Evolutionary conservation across 2,888 invertebrate genomes (phyloP).

Genomic region (Apodemia hepburni): DNA sequence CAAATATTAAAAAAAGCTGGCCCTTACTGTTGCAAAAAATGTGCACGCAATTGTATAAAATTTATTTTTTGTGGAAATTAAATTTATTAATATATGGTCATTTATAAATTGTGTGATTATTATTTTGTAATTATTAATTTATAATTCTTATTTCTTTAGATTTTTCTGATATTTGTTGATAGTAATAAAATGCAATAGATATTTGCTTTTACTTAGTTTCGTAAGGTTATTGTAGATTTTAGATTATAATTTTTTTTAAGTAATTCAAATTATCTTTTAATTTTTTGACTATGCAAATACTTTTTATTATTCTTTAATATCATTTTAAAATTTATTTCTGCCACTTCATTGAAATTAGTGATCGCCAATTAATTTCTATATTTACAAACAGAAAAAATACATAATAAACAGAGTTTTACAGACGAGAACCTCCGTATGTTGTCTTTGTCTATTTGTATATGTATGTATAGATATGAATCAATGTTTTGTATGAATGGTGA

Average conservation of each 20-base stretch:
- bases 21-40: background rate
- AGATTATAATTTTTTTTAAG: slow-evolving; percentile 14
- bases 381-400: too few relatives aligned
- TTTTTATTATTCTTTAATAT: background rate
- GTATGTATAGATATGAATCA: too few relatives aligned
- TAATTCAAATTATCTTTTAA: background rate
- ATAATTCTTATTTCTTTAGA: background rate
- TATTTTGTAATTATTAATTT: background rate
- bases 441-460: too few relatives aligned
- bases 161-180: background rate
- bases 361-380: too few relatives aligned
- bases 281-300: background rate
- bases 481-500: too few relatives aligned
- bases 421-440: too few relatives aligned
- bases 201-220: slow-evolving; percentile 23
- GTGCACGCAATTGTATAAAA: background rate
- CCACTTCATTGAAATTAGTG: too few relatives aligned
- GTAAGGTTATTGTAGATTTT: slow-evolving; percentile 28
- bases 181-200: background rate
- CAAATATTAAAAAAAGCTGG: too few relatives aligned
- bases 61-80: background rate
- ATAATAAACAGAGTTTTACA: too few relatives aligned
- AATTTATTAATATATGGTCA: background rate
- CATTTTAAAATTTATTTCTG: too few relatives aligned
- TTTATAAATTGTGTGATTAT: background rate